phyloP scores from a whole-genome alignment of 2,888 invertebrate species.

The Leucania comma region DNA sequence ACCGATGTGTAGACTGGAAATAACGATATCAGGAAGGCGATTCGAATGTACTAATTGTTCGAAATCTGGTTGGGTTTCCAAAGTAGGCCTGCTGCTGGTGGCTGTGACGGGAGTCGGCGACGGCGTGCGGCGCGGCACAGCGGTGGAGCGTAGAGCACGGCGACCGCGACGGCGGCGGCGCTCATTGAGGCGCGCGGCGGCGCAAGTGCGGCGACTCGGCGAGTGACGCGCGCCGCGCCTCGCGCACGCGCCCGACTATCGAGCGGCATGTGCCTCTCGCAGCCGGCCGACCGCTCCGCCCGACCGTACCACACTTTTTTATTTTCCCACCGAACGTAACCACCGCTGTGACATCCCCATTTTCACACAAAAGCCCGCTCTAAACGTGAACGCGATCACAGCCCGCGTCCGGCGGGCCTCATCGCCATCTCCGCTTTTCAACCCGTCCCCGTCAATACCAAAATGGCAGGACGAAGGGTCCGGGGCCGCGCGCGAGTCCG shows the following conservation, averaged over 20 bases:
- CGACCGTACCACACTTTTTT: conserved; percentile 85
- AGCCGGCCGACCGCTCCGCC: conserved; percentile 87
- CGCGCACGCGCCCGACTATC: conserved; percentile 89
- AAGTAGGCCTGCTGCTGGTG: conserved; percentile 31
- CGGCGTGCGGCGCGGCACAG: conserved; percentile 45
- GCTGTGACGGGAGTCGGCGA: conserved; percentile 11
- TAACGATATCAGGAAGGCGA: too few relatives aligned
- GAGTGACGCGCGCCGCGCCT: conserved; percentile 81
- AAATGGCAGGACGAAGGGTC: conserved; percentile 84
- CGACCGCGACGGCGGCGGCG: conserved; percentile 57
- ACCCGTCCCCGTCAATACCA: conserved; percentile 75
- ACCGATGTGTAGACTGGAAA: too few relatives aligned
- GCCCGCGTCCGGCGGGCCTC: conserved; percentile 51
- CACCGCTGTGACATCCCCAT: conserved; percentile 75
- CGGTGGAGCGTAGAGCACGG: conserved; percentile 39
- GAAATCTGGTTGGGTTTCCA: neutral
- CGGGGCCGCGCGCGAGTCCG: conserved; percentile 76
- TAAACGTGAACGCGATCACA: conserved; percentile 50
- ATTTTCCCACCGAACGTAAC: conserved; percentile 84
- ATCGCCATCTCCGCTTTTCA: conserved; percentile 57
- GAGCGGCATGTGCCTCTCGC: conserved; percentile 89
- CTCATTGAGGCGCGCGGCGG: conserved; percentile 69
- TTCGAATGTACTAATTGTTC: neutral
- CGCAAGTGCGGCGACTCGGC: conserved; percentile 76
- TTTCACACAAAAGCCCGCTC: conserved; percentile 73